Conservation (phyloP, 2,113 vertebrate genomes). For the Sprattus sprattus region DNA sequence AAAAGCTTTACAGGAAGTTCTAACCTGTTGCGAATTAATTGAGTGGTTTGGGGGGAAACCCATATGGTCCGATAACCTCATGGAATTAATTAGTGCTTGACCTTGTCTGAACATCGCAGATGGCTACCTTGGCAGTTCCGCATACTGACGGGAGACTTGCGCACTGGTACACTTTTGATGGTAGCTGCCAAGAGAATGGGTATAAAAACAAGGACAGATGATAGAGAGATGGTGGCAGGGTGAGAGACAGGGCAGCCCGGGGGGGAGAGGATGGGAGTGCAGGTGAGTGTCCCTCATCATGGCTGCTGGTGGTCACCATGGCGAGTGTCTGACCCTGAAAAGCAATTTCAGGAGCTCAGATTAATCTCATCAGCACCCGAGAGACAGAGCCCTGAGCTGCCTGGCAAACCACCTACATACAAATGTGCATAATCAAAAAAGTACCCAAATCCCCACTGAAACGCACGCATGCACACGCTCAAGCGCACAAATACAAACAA, state of each 20-base stretch:
- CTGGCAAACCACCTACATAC: neutral
- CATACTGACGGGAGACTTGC: neutral
- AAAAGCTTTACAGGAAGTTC: neutral
- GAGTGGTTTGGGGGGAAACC: neutral
- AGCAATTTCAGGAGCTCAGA: constrained; percentile 14
- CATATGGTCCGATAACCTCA: neutral
- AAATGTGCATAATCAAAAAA: neutral
- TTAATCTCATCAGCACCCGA: constrained; percentile 12
- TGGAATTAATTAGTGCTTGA: neutral
- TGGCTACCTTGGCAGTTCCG: neutral
- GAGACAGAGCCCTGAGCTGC: neutral
- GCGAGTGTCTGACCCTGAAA: neutral
- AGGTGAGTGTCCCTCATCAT: neutral
- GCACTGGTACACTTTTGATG: neutral
- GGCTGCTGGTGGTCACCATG: neutral
- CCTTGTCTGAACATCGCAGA: neutral
- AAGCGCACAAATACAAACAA: neutral
- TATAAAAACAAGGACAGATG: neutral
- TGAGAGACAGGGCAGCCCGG: neutral
- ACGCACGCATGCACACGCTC: neutral
- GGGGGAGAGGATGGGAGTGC: neutral
- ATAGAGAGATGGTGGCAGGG: neutral
- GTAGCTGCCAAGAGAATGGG: neutral
- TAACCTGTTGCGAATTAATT: too few relatives aligned
- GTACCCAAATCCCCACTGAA: neutral